Base-by-base conservation (phyloP, 2,797 vertebrate species). In the Sebastes oblongus region DNA sequence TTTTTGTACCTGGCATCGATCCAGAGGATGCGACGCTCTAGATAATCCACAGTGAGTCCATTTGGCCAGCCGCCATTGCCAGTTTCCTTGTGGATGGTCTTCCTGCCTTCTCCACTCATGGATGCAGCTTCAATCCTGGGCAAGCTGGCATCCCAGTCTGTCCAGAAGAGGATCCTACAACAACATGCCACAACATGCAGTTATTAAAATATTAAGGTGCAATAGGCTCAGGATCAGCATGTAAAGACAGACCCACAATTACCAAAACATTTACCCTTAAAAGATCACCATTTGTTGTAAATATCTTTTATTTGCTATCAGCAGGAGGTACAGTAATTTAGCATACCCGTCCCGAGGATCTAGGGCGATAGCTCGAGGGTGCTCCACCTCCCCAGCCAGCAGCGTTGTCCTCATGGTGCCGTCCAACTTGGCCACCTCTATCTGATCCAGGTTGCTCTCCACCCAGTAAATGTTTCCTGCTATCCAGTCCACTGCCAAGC, bases 381-480 rank as follows among this genome's bases (percentile, higher is more conserved):
- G 98, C 85, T 99, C 97, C 22, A 99, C 98, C 86, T 98, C 97
- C 62, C 98, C 98, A 0, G 97, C 98, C 88, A 99, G 89, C 75
- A 99, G 95, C 0, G 98, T 98, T 66, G 97, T 99, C 66, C 97
- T 83, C 95, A 99, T 98, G 73, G 96, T 97, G 66, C 98, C 97
- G 0, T 99, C 97, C 86, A 99, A 92, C 81, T 97, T 98, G 90
- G 98, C 98, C 86, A 99, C 98, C 81, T 99, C 98, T 0, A 99
- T 99, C 93, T 99, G 98, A 93, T 99, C 98, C 89, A 99, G 94
- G 92, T 99, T 98, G 90, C 98, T 99, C 92, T 99, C 98, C 77
- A 99, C 98, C 98, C 98, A 98, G 94, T 99, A 99, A 93, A 99
- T 99, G 91, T 98, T 99, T 87, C 98, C 98, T 0, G 98, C 98